These are phyloP conservation scores for Dicranocentrus wangi DNA, from an alignment of 2,888 invertebrate genomes.

Conservation along the genomic window DNA sequence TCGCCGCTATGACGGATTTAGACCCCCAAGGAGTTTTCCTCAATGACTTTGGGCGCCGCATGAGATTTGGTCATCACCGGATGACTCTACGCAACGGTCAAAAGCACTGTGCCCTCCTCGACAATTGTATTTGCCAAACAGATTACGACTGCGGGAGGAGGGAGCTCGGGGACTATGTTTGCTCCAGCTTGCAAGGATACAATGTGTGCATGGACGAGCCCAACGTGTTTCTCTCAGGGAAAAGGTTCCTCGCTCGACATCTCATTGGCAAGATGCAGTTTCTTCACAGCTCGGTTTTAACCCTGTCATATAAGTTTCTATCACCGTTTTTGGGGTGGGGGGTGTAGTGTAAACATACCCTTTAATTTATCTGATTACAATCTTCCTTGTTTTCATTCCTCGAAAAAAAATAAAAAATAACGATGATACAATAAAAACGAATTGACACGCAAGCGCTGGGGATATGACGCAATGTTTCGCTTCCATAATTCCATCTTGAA, in stretches of 20 bases:
- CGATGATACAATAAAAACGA: too few relatives aligned
- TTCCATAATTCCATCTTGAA: too few relatives aligned
- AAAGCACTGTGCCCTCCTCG: slow-evolving; percentile 11
- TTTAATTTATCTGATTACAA: too few relatives aligned
- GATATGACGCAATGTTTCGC: too few relatives aligned
- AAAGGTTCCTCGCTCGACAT: neutral
- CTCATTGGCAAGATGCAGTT: neutral
- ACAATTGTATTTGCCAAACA: slow-evolving; percentile 12
- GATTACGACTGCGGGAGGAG: slow-evolving; percentile 17
- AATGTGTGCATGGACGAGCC: neutral
- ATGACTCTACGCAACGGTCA: neutral
- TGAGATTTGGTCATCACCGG: neutral
- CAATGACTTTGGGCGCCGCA: slow-evolving; percentile 13
- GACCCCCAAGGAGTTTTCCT: slow-evolving; percentile 28
- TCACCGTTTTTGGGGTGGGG: too few relatives aligned
- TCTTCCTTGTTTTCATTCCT: too few relatives aligned
- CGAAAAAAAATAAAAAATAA: too few relatives aligned
- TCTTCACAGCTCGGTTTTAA: neutral
- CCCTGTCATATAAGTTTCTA: neutral
- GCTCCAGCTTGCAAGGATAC: neutral
- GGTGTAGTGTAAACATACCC: too few relatives aligned
- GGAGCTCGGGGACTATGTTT: neutral
- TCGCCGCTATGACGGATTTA: neutral
- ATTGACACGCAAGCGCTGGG: too few relatives aligned
- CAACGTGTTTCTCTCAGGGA: neutral